Evolutionary conservation across 1,140 invertebrate species (phyloP).

Genomic region (Plectrocnemia conspersa): DNA sequence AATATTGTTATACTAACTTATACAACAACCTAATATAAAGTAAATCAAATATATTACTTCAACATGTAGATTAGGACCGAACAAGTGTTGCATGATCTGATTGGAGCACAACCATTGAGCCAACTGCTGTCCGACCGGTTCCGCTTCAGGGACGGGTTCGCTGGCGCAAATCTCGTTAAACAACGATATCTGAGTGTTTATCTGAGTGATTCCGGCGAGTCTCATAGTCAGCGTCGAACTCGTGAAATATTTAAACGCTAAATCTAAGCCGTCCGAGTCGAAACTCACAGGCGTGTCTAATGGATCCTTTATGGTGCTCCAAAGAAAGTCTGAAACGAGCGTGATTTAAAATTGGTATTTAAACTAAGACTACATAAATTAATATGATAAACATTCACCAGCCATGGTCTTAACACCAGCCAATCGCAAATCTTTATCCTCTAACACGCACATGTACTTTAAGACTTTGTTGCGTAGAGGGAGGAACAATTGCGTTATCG

Average conservation of each 20-base stretch:
- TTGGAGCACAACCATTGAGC: constrained; percentile 85
- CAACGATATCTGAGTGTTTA: constrained; percentile 87
- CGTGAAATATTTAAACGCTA: constrained; percentile 93
- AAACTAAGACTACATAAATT: background rate
- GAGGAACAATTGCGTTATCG: constrained; percentile 81
- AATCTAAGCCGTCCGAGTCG: constrained; percentile 81
- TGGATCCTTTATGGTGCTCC: constrained; percentile 89
- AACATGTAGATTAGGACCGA: constrained; percentile 93
- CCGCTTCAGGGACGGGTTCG: constrained; percentile 77
- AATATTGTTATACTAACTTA: too few relatives aligned
- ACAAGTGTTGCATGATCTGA: constrained; percentile 90
- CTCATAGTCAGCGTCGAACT: constrained; percentile 90
- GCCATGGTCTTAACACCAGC: constrained; percentile 87
- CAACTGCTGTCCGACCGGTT: constrained; percentile 76
- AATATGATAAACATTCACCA: constrained; percentile 48
- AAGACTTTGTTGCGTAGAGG: constrained; percentile 80
- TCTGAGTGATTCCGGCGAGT: constrained; percentile 84
- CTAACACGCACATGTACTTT: constrained; percentile 88
- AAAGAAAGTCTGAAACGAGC: constrained; percentile 78
- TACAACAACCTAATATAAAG: too few relatives aligned
- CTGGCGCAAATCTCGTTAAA: constrained; percentile 87
- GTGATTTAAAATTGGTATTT: background rate
- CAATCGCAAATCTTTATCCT: constrained; percentile 82
- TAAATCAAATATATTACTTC: constrained; percentile 59
- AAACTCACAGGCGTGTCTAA: constrained; percentile 80